Base-by-base conservation (phyloP, 2,797 vertebrate species). In the Enteromius mattozi region DNA sequence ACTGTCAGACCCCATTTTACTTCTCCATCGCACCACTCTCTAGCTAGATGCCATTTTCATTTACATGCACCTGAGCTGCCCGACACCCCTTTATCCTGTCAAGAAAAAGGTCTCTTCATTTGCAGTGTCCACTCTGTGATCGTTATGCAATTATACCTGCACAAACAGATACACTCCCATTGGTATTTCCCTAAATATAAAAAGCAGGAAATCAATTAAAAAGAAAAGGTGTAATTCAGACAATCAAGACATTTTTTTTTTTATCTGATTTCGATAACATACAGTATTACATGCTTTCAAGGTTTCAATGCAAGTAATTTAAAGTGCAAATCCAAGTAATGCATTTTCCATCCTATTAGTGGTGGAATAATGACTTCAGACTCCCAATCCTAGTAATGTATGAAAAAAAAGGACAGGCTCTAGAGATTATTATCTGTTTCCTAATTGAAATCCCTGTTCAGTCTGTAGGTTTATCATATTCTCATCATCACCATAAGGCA, bases 371-470 rank as follows among this genome's bases (percentile, higher is more conserved):
- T 83, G 69, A 81, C 71, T 65, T 86, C 70, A 85, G 74, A 85
- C 10, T 72, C 69, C 81, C 88, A 88, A 91, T 92, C 92, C 88
- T 79, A 3, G 37, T 92, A 91, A 93, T 93, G 88, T 87, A 86
- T 89, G 56, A 27, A 84, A 66, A 87, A 82, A 87, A 37, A 85
- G 56, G 10, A 80, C 45, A 40, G 81, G 84, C 74, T 80, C 74
- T 80, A 2, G 9, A 93, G 91, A 93, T 92, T 90, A 91, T 86
- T 86, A 91, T 89, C 86, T 40, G 47, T 63, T 91, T 90, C 24
- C 63, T 93, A 93, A 92, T 92, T 92, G 88, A 87, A 89, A 81
- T 87, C 87, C 61, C 85, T 86, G 76, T 90, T 89, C 82, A 85
- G 88, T 88, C 77, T 75, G n/a, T 87, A 76, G 86, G 85, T 90